phyloP scores from a whole-genome alignment of 2,888 invertebrate genomes.

The Nowickia ferox region DNA sequence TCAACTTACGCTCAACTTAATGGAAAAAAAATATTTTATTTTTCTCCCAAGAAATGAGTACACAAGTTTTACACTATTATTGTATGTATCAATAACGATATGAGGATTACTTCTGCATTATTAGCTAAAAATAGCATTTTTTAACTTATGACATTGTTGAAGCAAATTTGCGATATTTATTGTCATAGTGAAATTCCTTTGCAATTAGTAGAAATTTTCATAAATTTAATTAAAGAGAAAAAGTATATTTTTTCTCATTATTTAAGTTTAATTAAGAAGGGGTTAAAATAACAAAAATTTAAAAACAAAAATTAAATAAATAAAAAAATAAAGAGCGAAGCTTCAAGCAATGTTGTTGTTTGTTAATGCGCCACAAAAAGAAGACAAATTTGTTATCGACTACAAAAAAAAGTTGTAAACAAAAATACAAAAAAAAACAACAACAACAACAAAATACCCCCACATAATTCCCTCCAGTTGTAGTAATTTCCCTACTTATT shows the following conservation, averaged over 20 bases:
- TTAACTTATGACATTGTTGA: too few species aligned
- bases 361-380: conserved; percentile 6
- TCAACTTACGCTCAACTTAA: too few species aligned
- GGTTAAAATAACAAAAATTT: neutral
- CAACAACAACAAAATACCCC: neutral
- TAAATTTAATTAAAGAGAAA: conserved; percentile 7
- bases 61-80: too few species aligned
- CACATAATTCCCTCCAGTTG: neutral
- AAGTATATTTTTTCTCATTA: neutral
- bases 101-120: too few species aligned
- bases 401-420: conserved; percentile 20
- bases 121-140: too few species aligned
- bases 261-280: conserved; percentile 19
- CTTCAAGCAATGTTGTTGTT: neutral
- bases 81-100: too few species aligned
- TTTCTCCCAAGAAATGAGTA: too few species aligned
- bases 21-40: too few species aligned
- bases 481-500: neutral
- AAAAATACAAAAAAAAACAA: neutral
- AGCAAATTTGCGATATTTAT: too few species aligned
- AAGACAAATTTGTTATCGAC: neutral
- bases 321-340: conserved; percentile 1
- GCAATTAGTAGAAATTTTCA: neutral
- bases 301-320: neutral
- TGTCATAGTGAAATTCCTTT: neutral